Evolutionary conservation across 2,113 vertebrate species (phyloP).

Genomic region (Plecturocebus donacophilus): DNA sequence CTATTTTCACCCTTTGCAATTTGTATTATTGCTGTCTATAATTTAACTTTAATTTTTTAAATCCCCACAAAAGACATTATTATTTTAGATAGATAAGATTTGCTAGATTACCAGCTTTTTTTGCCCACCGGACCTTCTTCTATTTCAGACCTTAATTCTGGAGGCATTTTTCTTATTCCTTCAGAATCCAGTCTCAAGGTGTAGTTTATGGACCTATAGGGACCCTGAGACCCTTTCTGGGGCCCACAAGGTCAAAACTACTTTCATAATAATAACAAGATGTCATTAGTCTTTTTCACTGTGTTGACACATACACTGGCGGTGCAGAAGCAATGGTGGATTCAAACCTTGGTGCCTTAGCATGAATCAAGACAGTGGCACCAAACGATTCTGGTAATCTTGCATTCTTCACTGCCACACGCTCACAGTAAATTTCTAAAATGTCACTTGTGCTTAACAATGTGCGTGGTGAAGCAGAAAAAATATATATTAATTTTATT

Average conservation of each 20-base stretch:
- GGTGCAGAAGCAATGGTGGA: background rate
- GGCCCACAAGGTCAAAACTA: background rate
- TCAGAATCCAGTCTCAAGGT: background rate
- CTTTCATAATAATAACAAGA: background rate
- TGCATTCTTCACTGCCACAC: background rate
- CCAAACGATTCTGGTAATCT: background rate
- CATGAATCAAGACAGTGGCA: background rate
- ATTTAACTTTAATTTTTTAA: slow-evolving; percentile 9
- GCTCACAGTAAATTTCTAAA: background rate
- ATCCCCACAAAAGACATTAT: background rate
- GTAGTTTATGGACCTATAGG: background rate
- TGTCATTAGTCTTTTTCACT: background rate
- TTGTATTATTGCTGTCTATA: background rate
- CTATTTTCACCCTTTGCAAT: background rate
- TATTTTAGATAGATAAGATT: background rate
- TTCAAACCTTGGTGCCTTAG: background rate
- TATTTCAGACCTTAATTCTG: background rate
- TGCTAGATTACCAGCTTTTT: background rate
- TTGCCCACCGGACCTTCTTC: background rate
- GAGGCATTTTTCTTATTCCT: background rate
- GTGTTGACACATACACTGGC: background rate
- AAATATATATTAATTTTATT: slow-evolving; percentile 52
- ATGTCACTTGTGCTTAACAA: background rate
- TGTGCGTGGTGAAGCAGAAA: slow-evolving; percentile 27
- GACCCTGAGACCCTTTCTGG: background rate